A percentile compares a stretch with the other conserved stretches of the same genome.
phyloP scores from a whole-genome alignment of 2,888 invertebrate genomes.

The Pyrrhosoma nymphula region DNA sequence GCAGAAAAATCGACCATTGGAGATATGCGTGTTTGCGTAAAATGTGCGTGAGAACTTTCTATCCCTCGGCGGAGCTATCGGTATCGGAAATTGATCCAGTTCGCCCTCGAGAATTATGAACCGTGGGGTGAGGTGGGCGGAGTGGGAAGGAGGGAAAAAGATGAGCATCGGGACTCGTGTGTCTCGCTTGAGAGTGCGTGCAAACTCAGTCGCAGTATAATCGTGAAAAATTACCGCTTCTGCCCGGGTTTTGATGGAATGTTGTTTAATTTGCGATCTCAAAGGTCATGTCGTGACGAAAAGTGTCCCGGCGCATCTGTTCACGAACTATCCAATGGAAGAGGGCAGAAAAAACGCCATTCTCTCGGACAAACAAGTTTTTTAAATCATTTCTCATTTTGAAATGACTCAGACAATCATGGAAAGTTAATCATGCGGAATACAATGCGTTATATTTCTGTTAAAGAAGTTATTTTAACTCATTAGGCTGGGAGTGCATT shows the following conservation, averaged over 20 bases:
- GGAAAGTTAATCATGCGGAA: neutral
- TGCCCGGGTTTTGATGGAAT: conserved; percentile 33
- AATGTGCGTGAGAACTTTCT: conserved; percentile 41
- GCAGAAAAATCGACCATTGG: conserved; percentile 34
- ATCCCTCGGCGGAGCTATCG: conserved; percentile 9
- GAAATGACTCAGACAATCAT: neutral
- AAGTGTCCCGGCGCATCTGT: conserved; percentile 13
- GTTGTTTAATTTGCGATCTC: conserved; percentile 40
- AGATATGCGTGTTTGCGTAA: conserved; percentile 36
- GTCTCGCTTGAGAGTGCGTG: neutral
- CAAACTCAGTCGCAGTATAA: neutral
- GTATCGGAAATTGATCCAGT: conserved; percentile 35
- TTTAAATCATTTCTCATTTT: neutral
- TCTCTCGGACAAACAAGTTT: neutral
- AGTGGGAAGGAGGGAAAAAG: neutral
- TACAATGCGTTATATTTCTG: too few relatives aligned
- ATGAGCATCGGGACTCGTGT: conserved; percentile 19
- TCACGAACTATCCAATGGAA: neutral
- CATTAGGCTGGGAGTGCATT: too few relatives aligned
- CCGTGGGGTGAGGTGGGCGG: neutral
- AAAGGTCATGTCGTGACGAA: conserved; percentile 50
- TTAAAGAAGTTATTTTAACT: too few relatives aligned
- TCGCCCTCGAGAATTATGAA: neutral
- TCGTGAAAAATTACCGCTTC: conserved; percentile 49
- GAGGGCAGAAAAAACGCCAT: neutral